Conservation (phyloP, 1,140 invertebrate genomes). For the Probaryconus sp. region DNA sequence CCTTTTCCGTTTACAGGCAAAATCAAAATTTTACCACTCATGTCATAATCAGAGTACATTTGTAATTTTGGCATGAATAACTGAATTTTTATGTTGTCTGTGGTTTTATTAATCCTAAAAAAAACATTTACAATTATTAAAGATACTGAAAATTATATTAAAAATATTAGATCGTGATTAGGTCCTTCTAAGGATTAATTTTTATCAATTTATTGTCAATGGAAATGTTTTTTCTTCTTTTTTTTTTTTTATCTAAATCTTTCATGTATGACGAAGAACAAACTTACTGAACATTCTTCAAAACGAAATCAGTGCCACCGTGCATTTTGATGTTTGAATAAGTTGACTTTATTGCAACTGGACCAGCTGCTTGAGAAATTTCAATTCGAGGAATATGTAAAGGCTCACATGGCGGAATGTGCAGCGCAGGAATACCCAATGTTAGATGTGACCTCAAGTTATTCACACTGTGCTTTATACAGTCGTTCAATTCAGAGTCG, state of each 20-base stretch:
- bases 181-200: too few species aligned
- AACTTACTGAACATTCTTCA: conserved; percentile 81
- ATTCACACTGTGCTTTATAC: conserved; percentile 74
- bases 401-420: conserved; percentile 82
- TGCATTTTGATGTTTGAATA: conserved; percentile 81
- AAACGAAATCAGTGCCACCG: conserved; percentile 79
- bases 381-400: conserved; percentile 80
- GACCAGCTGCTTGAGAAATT: conserved; percentile 80
- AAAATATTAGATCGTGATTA: too few species aligned
- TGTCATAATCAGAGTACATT: conserved; percentile 79
- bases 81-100: conserved; percentile 77
- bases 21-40: conserved; percentile 82
- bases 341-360: conserved; percentile 80
- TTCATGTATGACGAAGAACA: not conserved
- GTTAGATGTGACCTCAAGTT: conserved; percentile 77
- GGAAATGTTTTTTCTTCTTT: too few species aligned
- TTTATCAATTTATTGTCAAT: too few species aligned
- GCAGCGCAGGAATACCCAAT: conserved; percentile 80
- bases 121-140: conserved; percentile 22
- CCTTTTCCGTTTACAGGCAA: conserved; percentile 81
- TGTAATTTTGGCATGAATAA: conserved; percentile 79
- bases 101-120: conserved; percentile 79
- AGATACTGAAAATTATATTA: too few species aligned
- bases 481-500: conserved; percentile 77
- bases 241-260: not conserved